These are phyloP conservation scores for Anguilla marmorata DNA, from an alignment of 2,797 vertebrate genomes.

Conservation along the genomic window DNA sequence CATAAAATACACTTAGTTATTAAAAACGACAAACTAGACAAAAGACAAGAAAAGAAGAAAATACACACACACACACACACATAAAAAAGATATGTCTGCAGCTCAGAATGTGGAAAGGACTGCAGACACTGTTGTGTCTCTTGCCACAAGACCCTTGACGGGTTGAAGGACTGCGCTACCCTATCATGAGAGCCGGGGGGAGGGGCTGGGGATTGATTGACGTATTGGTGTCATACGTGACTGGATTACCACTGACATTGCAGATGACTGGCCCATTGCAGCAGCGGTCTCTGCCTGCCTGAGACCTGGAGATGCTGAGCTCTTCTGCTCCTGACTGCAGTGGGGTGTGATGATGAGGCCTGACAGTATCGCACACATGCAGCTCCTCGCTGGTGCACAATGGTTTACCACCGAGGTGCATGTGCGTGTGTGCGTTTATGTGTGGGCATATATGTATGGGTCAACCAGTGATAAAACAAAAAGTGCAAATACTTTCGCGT, in stretches of 20 bases:
- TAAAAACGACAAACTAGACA: conserved; percentile 35
- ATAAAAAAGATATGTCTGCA: conserved; percentile 58
- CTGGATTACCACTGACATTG: conserved; percentile 53
- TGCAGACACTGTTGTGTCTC: conserved; percentile 54
- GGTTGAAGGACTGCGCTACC: conserved; percentile 63
- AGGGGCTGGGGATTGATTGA: conserved; percentile 51
- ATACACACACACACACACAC: conserved; percentile 37
- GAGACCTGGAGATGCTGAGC: conserved; percentile 41
- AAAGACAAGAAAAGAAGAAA: conserved; percentile 37
- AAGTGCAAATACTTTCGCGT: background rate
- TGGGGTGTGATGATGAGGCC: conserved; percentile 45
- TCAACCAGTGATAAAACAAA: background rate
- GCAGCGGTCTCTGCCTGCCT: conserved; percentile 11
- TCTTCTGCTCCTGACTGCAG: conserved; percentile 31
- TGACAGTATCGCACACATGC: conserved; percentile 45
- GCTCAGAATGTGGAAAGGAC: conserved; percentile 74
- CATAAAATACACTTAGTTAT: conserved; percentile 53
- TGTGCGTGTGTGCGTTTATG: conserved; percentile 41
- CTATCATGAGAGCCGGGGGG: conserved; percentile 33
- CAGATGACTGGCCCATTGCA: conserved; percentile 53
- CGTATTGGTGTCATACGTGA: conserved; percentile 47
- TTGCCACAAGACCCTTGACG: conserved; percentile 57
- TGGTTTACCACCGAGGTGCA: conserved; percentile 42
- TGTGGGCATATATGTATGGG: conserved; percentile 37
- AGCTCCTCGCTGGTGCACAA: background rate